Percentiles rank a stretch among this genome's conserved stretches.
Evolutionary conservation across 2,888 invertebrate species (phyloP).

Genomic region (Ommatoiulus sabulosus): DNA sequence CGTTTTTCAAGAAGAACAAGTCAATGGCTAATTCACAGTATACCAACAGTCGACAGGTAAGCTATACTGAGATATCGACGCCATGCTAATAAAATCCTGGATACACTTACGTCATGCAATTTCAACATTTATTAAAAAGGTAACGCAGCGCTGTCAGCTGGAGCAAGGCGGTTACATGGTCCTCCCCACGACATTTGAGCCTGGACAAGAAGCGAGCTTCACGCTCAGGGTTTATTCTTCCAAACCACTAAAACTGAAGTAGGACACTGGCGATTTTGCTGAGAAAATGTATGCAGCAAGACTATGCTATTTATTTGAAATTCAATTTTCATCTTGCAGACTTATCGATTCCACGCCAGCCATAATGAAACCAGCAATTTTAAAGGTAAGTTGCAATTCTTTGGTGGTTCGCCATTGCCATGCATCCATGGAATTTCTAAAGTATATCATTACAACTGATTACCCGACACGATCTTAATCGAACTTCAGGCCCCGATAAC

Average conservation of each 20-base stretch:
- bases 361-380: conserved; percentile 78
- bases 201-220: conserved; percentile 89
- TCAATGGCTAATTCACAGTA: conserved; percentile 90
- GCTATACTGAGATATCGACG: not conserved
- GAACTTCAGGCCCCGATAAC: conserved; percentile 73
- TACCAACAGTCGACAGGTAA: conserved; percentile 89
- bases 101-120: not conserved
- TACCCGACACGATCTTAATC: not conserved
- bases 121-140: conserved; percentile 64
- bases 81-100: not conserved
- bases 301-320: not conserved
- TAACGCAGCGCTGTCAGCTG: conserved; percentile 80
- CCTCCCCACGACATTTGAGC: conserved; percentile 91
- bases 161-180: conserved; percentile 86
- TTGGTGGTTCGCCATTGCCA: not conserved
- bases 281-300: not conserved
- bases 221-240: conserved; percentile 84
- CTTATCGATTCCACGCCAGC: conserved; percentile 75
- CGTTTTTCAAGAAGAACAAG: conserved; percentile 87
- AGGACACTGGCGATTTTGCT: not conserved
- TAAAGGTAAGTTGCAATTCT: conserved; percentile 71
- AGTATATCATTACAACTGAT: conserved; percentile 35
- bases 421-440: not conserved
- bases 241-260: conserved; percentile 81
- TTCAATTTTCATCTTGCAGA: conserved; percentile 64